A percentile compares a stretch with the other conserved stretches of the same genome.
Conservation (phyloP, 2,113 vertebrate genomes). For the Microtus oregoni region DNA sequence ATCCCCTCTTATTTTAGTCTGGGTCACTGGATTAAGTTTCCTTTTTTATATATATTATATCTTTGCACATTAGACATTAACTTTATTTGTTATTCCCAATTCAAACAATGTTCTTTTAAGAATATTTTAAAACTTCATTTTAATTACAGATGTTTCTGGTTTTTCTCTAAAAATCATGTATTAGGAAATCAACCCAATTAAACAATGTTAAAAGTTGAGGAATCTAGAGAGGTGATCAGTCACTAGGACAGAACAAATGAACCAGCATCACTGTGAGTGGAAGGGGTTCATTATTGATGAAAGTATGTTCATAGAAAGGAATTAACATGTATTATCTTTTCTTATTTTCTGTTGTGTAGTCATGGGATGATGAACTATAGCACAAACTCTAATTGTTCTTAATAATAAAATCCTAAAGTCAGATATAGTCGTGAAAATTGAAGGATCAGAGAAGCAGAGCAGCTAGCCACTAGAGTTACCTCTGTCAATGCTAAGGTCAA, state of each 20-base stretch:
- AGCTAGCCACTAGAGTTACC: too few species aligned
- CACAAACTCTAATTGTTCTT: too few species aligned
- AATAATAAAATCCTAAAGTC: too few species aligned
- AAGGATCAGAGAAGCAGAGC: too few species aligned
- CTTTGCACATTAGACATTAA: background rate
- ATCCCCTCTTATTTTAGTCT: background rate
- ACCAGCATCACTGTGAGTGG: background rate
- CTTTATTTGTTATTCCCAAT: background rate
- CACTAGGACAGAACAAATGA: background rate
- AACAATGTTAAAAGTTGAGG: too few species aligned
- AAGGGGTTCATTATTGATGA: background rate
- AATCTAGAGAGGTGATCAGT: background rate
- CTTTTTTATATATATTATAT: background rate
- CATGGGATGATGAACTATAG: background rate
- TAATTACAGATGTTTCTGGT: background rate
- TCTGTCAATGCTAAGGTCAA: too few species aligned
- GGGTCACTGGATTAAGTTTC: background rate
- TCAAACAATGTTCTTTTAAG: background rate
- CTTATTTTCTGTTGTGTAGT: background rate
- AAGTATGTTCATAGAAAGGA: background rate
- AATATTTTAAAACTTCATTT: background rate
- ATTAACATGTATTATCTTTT: too few species aligned
- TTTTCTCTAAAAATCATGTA: background rate
- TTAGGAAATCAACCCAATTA: background rate
- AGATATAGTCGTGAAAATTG: too few species aligned